Conservation (phyloP, 2,797 vertebrate species). For the Pelochelys cantorii region DNA sequence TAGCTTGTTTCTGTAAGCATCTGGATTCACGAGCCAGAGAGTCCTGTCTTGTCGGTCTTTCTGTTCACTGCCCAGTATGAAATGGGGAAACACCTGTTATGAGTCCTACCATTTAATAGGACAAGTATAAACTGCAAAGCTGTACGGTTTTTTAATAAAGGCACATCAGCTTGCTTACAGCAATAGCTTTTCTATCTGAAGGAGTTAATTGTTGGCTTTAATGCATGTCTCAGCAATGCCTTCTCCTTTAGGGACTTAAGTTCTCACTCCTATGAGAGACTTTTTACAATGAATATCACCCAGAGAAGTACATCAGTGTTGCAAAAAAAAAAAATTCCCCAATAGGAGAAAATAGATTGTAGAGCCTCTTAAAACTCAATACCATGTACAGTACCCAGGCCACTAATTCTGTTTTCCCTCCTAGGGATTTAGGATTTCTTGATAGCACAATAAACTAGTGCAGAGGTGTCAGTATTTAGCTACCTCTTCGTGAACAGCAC, state of each 20-base stretch:
- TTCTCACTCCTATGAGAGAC: no score
- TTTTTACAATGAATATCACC: no score
- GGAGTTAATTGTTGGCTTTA: background rate
- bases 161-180: background rate
- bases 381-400: background rate
- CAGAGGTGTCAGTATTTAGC: no score
- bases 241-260: background rate
- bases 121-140: no score
- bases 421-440: no score
- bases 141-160: no score
- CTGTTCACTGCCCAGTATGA: background rate
- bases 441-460: no score
- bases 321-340: background rate
- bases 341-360: background rate
- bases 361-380: background rate
- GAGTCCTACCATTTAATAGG: background rate
- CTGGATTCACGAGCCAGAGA: no score
- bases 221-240: background rate
- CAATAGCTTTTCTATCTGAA: background rate
- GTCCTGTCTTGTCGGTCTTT: background rate
- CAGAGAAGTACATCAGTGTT: background rate
- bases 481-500: no score
- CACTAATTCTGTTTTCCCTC: background rate
- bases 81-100: background rate
- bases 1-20: no score